phyloP scores from a whole-genome alignment of 1,140 invertebrate species.

The Papilio machaon region DNA sequence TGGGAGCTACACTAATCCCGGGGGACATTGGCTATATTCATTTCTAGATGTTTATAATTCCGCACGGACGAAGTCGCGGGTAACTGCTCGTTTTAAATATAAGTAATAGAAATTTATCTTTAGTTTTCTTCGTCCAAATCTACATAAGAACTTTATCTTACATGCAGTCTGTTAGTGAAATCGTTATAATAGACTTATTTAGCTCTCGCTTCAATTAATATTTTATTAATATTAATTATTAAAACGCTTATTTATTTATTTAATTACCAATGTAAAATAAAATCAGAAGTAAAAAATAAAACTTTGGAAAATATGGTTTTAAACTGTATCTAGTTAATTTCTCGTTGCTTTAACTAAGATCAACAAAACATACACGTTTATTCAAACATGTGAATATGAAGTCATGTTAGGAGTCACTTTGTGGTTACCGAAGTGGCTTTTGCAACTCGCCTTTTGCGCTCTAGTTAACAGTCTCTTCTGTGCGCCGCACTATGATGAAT shows the following conservation, averaged over 20 bases:
- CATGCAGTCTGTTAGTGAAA: no score
- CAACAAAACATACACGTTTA: background rate
- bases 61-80: no score
- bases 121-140: no score
- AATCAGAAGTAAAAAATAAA: background rate
- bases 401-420: constrained; percentile 7
- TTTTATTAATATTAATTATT: no score
- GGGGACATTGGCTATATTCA: no score
- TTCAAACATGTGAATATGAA: constrained; percentile 6
- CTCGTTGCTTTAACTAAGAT: background rate
- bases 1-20: no score
- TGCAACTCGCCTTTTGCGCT: constrained; percentile 16
- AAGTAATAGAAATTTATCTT: no score
- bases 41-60: no score
- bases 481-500: background rate
- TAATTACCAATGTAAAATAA: background rate
- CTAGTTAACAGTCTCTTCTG: constrained; percentile 11
- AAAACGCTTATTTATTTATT: background rate
- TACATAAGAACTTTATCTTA: no score
- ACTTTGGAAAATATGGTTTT: background rate
- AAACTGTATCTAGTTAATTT: background rate
- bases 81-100: no score
- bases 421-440: constrained; percentile 11
- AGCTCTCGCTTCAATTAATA: no score
- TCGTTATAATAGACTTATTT: no score